Evolutionary conservation across 2,797 vertebrate species (phyloP), one percentile per base, ranked within the genome.

Genomic region (Periparus ater): DNA sequence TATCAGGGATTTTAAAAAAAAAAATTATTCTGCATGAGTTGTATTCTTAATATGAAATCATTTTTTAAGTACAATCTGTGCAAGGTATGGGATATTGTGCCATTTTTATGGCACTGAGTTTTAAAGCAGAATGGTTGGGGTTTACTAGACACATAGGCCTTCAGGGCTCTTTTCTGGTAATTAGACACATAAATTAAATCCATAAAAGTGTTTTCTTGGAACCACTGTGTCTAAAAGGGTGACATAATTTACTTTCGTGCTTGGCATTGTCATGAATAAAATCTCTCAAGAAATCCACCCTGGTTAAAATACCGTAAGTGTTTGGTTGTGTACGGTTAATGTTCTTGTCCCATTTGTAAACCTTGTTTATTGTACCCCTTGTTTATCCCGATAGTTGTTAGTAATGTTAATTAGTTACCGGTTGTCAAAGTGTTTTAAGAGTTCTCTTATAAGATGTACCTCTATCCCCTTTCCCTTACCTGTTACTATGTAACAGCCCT

Each of bases 131-230:
- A 74, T 86, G 51, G 36, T 78, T 94, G 85, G 38, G 11, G 30
- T 88, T 93, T 93, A 92, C 94, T 75, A 94, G 91, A 85, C 71
- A 85, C 45, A 80, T 10, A 55, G 63, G 58, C 55, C 90, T 95
- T 88, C 38, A 62, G 91, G 86, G 84, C 17, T 63, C 57, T 93
- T 94, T 89, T 90, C 79, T 78, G 61, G 40, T 85, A 95, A 94
- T 95, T 88, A 94, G 88, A 82, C 44, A 66, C 26, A 68, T 74
- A 96, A 75, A 48, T 88, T 85, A 93, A 95, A 96, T 55, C 68
- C 68, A 91, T 91, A 90, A 93, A 96, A 93, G 29, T 34, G 17
- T 50, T 91, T 85, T 91, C 72, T 87, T 88, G 87, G 74, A 95
- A 94, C 54, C 42, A 81, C 58, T 91, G 86, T 3, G 36, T 74